phyloP scores from a whole-genome alignment of 2,113 vertebrate species.

The Tragelaphus strepsiceros region DNA sequence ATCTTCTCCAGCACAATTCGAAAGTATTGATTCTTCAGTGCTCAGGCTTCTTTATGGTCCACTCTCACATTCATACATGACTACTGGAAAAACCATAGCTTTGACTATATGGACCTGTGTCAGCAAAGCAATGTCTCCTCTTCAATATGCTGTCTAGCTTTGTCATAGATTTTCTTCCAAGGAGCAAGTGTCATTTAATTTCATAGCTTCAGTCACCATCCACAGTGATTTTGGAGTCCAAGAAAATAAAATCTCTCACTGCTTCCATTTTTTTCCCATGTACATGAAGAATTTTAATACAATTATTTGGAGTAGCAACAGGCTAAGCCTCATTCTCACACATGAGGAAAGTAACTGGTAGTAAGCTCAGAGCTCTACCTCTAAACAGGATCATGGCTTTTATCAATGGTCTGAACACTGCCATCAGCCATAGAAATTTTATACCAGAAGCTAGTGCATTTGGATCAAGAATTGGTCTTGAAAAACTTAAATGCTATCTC shows the following conservation, averaged over 20 bases:
- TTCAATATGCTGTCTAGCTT: neutral
- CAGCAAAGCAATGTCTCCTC: neutral
- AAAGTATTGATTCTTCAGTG: neutral
- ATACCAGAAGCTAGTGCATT: neutral
- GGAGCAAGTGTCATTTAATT: neutral
- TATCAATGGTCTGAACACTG: neutral
- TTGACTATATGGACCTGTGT: neutral
- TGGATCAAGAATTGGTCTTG: neutral
- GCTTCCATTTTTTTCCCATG: neutral
- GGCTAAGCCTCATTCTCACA: neutral
- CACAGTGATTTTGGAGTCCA: neutral
- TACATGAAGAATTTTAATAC: neutral
- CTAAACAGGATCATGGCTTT: neutral
- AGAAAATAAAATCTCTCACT: neutral
- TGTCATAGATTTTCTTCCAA: neutral
- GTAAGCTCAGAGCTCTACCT: neutral
- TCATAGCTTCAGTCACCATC: neutral
- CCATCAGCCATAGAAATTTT: neutral
- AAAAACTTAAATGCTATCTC: neutral
- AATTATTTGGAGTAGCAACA: fast-evolving
- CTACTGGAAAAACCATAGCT: neutral
- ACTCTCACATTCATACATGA: neutral
- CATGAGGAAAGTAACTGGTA: neutral
- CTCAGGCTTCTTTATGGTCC: neutral
- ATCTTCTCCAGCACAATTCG: neutral